phyloP scores from a whole-genome alignment of 2,888 invertebrate genomes.

The Amiota mariae region DNA sequence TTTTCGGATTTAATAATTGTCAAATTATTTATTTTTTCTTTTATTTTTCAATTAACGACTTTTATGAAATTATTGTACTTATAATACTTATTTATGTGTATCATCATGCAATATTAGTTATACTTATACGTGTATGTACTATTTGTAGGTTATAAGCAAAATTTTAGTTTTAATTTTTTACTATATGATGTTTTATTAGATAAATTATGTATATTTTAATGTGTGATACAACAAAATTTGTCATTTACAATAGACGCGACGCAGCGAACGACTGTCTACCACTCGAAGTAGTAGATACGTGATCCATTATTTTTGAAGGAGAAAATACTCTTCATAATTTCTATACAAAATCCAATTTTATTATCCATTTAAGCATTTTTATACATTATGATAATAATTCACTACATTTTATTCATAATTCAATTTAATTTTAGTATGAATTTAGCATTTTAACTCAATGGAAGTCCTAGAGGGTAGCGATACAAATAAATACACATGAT shows the following conservation, averaged over 20 bases:
- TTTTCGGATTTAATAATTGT: not conserved
- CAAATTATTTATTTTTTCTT: slow-evolving; percentile 59
- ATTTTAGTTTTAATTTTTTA: slow-evolving; percentile 1
- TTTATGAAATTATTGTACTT: slow-evolving; percentile 15
- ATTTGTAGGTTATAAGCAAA: slow-evolving; percentile 15
- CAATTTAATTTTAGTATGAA: slow-evolving; percentile 22
- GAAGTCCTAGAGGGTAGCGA: slow-evolving; percentile 38
- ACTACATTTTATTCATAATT: slow-evolving; percentile 15
- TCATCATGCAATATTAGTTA: slow-evolving; percentile 25
- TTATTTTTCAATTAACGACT: slow-evolving; percentile 10
- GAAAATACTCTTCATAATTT: too few relatives aligned
- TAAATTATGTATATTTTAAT: slow-evolving; percentile 36
- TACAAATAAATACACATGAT: not conserved
- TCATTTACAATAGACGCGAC: slow-evolving; percentile 21
- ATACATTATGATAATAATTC: not conserved
- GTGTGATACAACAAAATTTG: slow-evolving; percentile 50
- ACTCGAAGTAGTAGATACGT: too few relatives aligned
- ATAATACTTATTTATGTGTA: not conserved
- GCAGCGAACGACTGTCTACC: too few relatives aligned
- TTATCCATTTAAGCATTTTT: not conserved
- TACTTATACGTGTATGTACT: not conserved
- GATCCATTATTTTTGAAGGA: too few relatives aligned
- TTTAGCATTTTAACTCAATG: slow-evolving; percentile 30
- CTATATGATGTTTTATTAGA: slow-evolving; percentile 4
- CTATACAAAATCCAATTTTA: not conserved